Conservation (phyloP, 2,113 vertebrate genomes). For the Acanthochromis polyacanthus region DNA sequence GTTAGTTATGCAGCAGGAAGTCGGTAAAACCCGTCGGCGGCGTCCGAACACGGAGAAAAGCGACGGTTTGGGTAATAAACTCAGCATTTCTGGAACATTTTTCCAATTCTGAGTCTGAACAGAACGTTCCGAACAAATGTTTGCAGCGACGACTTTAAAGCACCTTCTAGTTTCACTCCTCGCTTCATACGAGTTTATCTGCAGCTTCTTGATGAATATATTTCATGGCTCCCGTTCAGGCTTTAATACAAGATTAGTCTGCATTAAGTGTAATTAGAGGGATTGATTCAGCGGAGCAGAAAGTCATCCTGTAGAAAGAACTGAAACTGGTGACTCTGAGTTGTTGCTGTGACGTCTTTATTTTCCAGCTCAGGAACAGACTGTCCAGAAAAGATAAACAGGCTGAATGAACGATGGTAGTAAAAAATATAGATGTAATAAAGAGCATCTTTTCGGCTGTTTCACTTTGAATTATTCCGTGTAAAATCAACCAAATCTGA, state of each 20-base stretch:
- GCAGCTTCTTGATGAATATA: slow-evolving; percentile 10
- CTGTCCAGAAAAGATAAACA: no score
- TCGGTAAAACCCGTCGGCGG: background rate
- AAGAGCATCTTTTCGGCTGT: no score
- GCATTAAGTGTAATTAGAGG: slow-evolving; percentile 12
- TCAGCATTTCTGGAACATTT: slow-evolving; percentile 12
- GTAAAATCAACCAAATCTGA: no score
- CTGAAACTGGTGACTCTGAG: no score
- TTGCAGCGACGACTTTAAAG: slow-evolving; percentile 49
- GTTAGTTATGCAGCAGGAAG: slow-evolving; percentile 45
- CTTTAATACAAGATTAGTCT: slow-evolving; percentile 13
- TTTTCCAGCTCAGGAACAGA: no score
- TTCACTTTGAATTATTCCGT: no score
- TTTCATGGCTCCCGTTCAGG: slow-evolving; percentile 18
- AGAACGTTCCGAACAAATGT: slow-evolving; percentile 28
- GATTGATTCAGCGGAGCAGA: background rate
- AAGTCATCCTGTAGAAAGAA: background rate
- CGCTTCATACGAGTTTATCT: no score
- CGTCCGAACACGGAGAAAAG: background rate
- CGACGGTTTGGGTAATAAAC: slow-evolving; percentile 40
- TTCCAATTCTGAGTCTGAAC: slow-evolving; percentile 38
- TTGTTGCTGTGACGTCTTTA: no score
- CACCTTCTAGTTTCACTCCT: no score
- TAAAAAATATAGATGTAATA: no score
- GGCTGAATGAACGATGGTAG: no score